These are phyloP conservation scores for Aphodius granarius DNA, from an alignment of 2,888 invertebrate species.

Conservation along the genomic window DNA sequence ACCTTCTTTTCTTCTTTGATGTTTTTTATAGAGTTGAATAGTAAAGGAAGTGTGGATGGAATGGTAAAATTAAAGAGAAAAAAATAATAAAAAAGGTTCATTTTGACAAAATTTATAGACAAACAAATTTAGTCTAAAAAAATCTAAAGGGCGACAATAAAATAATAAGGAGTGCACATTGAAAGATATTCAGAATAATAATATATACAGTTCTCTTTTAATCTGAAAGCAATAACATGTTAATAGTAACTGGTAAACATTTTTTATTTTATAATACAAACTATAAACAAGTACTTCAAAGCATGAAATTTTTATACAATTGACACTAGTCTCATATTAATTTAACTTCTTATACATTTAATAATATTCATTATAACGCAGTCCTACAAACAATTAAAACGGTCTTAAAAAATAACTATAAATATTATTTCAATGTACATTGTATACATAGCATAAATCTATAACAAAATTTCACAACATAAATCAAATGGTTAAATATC, in stretches of 20 bases:
- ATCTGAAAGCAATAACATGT: neutral
- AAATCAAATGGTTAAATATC: neutral
- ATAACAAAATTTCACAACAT: neutral
- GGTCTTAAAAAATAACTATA: neutral
- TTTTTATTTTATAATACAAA: conserved; percentile 46
- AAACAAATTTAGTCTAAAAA: neutral
- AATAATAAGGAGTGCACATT: neutral
- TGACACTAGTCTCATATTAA: neutral
- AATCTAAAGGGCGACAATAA: neutral
- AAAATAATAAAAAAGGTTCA: neutral
- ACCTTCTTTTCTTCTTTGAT: too few species aligned
- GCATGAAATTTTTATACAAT: conserved; percentile 33
- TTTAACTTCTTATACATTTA: neutral
- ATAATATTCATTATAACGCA: neutral
- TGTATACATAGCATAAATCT: neutral
- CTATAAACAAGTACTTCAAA: conserved; percentile 45
- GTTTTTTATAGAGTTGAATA: too few species aligned
- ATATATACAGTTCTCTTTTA: neutral
- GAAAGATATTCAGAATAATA: neutral
- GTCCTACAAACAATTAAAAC: neutral
- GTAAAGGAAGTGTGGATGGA: too few species aligned
- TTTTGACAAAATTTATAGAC: neutral
- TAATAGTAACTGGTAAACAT: conserved; percentile 23
- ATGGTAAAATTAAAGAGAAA: too few species aligned
- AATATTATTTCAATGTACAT: neutral